These are phyloP conservation scores for Oxyscelio sp. DNA, from an alignment of 2,888 invertebrate genomes.

Conservation along the genomic window DNA sequence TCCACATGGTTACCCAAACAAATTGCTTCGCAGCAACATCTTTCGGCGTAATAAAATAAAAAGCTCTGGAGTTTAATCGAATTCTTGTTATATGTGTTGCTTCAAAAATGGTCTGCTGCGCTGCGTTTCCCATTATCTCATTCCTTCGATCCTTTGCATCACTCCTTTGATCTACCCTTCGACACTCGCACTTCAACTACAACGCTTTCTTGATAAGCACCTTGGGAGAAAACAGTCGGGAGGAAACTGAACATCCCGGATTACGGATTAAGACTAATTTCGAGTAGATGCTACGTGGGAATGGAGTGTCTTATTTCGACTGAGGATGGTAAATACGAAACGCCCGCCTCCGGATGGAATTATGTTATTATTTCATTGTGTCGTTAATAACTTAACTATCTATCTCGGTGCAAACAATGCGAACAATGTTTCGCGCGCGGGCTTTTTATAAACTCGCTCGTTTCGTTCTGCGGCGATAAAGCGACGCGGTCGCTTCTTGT, in stretches of 20 bases:
- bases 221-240: slow-evolving; percentile 83
- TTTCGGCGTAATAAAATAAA: slow-evolving; percentile 48
- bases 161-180: slow-evolving; percentile 71
- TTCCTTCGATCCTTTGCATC: slow-evolving; percentile 71
- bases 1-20: slow-evolving; percentile 70
- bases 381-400: slow-evolving; percentile 67
- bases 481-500: neutral
- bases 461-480: slow-evolving; percentile 32
- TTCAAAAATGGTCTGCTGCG: slow-evolving; percentile 58
- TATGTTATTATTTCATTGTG: slow-evolving; percentile 72
- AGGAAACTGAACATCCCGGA: slow-evolving; percentile 86
- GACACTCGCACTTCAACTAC: slow-evolving; percentile 64
- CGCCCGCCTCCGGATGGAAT: slow-evolving; percentile 60
- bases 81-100: slow-evolving; percentile 71
- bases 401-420: slow-evolving; percentile 52
- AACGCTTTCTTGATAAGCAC: slow-evolving; percentile 71
- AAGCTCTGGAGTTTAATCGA: slow-evolving; percentile 63
- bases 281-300: slow-evolving; percentile 84
- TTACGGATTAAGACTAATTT: slow-evolving; percentile 88
- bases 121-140: slow-evolving; percentile 64
- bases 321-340: slow-evolving; percentile 58
- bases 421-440: slow-evolving; percentile 43
- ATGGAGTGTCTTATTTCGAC: slow-evolving; percentile 83
- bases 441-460: slow-evolving; percentile 53
- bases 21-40: slow-evolving; percentile 62